These are phyloP conservation scores for Scaptomyza flava DNA, from an alignment of 2,888 invertebrate genomes.

Conservation along the genomic window DNA sequence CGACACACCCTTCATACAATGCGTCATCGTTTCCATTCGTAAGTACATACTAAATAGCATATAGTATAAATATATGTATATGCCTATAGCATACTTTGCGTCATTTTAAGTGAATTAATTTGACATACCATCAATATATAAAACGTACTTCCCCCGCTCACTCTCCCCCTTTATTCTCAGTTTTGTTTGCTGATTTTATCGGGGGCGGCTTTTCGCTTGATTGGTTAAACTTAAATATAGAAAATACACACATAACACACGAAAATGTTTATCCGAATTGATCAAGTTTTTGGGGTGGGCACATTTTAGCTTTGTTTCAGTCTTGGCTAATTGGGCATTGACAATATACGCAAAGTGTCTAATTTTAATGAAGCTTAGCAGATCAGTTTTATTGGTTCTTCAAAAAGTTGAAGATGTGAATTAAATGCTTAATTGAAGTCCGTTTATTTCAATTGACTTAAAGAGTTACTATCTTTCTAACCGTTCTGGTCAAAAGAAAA, in stretches of 20 bases:
- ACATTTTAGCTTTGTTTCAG: constrained; percentile 19
- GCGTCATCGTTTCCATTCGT: constrained; percentile 44
- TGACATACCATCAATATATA: constrained; percentile 44
- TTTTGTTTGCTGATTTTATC: constrained; percentile 54
- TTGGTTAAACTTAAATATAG: constrained; percentile 11
- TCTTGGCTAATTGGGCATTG: constrained; percentile 29
- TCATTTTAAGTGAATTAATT: constrained; percentile 73
- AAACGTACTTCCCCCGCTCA: constrained; percentile 2
- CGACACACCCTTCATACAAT: constrained; percentile 46
- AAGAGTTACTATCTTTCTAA: too few species aligned
- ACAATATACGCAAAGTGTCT: too few species aligned
- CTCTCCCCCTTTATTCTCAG: constrained; percentile 13
- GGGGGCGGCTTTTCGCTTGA: constrained; percentile 18
- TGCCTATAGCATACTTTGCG: constrained; percentile 62
- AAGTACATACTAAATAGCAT: constrained; percentile 9
- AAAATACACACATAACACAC: background rate
- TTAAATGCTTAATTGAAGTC: too few species aligned
- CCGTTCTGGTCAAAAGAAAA: too few species aligned
- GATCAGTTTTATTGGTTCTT: too few species aligned
- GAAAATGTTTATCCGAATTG: background rate
- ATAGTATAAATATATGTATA: background rate
- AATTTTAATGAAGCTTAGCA: too few species aligned
- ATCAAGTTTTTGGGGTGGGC: constrained; percentile 18
- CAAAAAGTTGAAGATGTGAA: too few species aligned
- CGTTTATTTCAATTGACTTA: background rate